Evolutionary conservation across 2,888 invertebrate genomes (phyloP).

Genomic region (Aspidiotus destructor): DNA sequence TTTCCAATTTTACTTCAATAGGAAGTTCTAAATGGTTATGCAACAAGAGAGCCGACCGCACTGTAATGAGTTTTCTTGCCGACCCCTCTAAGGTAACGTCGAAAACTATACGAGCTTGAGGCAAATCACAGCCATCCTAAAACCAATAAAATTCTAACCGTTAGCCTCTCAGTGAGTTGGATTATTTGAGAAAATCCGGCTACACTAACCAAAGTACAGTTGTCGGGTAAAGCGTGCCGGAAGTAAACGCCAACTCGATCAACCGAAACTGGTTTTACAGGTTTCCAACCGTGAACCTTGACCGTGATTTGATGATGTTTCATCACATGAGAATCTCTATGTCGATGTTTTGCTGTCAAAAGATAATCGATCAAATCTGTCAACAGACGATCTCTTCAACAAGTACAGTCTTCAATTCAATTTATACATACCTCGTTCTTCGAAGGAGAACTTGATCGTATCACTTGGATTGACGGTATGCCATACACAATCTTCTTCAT

Average conservation of each 20-base stretch:
- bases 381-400: neutral
- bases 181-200: neutral
- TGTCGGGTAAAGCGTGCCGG: conserved; percentile 51
- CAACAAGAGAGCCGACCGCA: conserved; percentile 79
- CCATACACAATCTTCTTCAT: conserved; percentile 47
- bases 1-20: conserved; percentile 63
- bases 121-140: conserved; percentile 37
- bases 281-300: conserved; percentile 80
- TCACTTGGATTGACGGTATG: conserved; percentile 60
- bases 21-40: conserved; percentile 64
- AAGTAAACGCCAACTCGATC: conserved; percentile 94
- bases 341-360: conserved; percentile 51
- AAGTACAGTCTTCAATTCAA: too few relatives aligned
- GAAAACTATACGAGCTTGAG: conserved; percentile 72
- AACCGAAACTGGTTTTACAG: conserved; percentile 79
- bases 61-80: conserved; percentile 83
- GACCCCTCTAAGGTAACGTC: conserved; percentile 86
- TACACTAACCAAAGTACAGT: conserved; percentile 36
- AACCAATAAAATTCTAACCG: neutral
- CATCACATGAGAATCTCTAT: conserved; percentile 64
- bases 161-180: too few relatives aligned
- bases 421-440: conserved; percentile 43
- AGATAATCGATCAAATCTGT: neutral
- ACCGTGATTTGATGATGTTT: conserved; percentile 80
- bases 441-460: conserved; percentile 78